phyloP scores from a whole-genome alignment of 2,888 invertebrate species.

The Euphydryas editha region DNA sequence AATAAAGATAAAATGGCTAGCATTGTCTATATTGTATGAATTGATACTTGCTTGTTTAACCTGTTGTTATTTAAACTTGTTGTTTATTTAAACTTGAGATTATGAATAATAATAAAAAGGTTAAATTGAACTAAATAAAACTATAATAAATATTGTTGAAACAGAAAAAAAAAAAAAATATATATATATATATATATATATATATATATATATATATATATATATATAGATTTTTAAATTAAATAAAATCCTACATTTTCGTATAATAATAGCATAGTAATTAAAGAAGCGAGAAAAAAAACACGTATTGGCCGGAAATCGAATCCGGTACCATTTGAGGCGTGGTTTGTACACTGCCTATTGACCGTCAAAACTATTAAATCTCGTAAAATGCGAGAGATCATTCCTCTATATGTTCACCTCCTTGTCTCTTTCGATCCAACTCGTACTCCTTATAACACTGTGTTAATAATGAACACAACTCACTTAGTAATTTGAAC shows the following conservation, averaged over 20 bases:
- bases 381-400: neutral
- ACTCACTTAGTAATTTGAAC: slow-evolving; percentile 20
- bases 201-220: no score
- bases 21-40: no score
- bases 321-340: slow-evolving; percentile 27
- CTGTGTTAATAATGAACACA: slow-evolving; percentile 23
- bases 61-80: no score
- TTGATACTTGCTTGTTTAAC: no score
- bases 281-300: neutral
- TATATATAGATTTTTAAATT: neutral
- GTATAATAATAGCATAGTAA: neutral
- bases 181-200: no score
- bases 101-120: no score
- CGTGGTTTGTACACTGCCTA: slow-evolving; percentile 30
- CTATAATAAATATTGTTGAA: no score
- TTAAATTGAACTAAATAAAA: no score
- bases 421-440: neutral
- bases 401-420: neutral
- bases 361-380: slow-evolving; percentile 24
- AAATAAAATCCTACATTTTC: neutral
- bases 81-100: no score
- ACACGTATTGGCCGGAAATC: slow-evolving; percentile 27
- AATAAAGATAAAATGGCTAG: no score
- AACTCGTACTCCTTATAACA: slow-evolving; percentile 11
- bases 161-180: no score